Conservation (phyloP, 1,140 invertebrate species). For the Brachionus koreanus region DNA sequence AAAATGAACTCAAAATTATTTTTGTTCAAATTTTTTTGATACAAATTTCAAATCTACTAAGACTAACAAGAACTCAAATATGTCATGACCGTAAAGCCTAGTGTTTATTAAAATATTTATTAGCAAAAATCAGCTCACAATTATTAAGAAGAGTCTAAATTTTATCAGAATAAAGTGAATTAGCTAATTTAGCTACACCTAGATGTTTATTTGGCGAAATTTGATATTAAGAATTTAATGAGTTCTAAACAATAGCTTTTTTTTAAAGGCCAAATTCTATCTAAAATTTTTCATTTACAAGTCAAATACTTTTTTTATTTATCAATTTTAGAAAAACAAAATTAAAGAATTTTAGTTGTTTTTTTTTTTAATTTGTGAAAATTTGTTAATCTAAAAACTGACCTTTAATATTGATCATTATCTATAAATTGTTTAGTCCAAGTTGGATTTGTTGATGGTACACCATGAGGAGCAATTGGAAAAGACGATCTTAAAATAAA, state of each 20-base stretch:
- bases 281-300: too few relatives aligned
- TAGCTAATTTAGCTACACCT: background rate
- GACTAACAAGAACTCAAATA: background rate
- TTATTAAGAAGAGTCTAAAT: background rate
- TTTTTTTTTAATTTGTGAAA: background rate
- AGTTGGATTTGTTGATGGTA: constrained; percentile 24
- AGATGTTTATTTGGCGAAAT: background rate
- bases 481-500: constrained; percentile 11
- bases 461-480: constrained; percentile 26
- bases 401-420: background rate
- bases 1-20: background rate
- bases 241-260: background rate
- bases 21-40: background rate
- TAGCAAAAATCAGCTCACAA: background rate
- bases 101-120: background rate
- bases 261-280: too few relatives aligned
- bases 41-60: background rate
- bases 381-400: background rate
- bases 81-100: background rate
- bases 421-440: constrained; percentile 21
- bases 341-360: background rate
- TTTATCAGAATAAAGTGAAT: background rate
- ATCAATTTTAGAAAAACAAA: too few relatives aligned
- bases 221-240: background rate
- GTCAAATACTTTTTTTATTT: too few relatives aligned